A percentile compares a stretch with the other conserved stretches of the same genome.
Evolutionary conservation across 2,888 invertebrate species (phyloP).

Genomic region (Meiosimyza platycephala): DNA sequence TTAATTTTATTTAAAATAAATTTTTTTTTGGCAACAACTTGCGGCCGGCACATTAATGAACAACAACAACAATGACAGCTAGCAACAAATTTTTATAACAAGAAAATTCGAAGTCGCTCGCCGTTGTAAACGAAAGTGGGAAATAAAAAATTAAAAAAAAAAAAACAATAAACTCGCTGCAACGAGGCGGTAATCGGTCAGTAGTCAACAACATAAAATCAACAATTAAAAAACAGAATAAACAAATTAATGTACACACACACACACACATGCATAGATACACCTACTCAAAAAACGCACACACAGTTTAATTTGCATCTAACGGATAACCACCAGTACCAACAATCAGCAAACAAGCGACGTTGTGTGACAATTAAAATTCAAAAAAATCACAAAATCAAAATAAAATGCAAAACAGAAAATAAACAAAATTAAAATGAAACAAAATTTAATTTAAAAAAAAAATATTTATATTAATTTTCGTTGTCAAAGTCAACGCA

Average conservation of each 20-base stretch:
- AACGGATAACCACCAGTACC: no score
- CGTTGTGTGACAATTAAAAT: constrained; percentile 12
- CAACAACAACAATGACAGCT: constrained; percentile 4
- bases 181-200: constrained; percentile 14
- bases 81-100: background rate
- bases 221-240: constrained; percentile 1
- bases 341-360: background rate
- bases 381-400: background rate
- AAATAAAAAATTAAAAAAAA: no score
- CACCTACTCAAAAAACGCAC: background rate
- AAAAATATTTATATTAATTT: constrained; percentile 18
- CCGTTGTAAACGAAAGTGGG: no score
- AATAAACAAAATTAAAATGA: constrained; percentile 3
- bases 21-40: background rate
- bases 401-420: background rate
- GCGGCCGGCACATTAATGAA: background rate
- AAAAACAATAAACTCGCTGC: constrained; percentile 1
- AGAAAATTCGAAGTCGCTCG: no score
- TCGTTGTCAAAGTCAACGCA: constrained; percentile 22
- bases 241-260: background rate
- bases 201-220: constrained; percentile 3
- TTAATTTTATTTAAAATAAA: background rate
- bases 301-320: no score
- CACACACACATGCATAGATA: constrained; percentile 4
- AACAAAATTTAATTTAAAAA: background rate